Evolutionary conservation across 2,797 vertebrate species (phyloP).

Genomic region (Simalia tracyae): DNA sequence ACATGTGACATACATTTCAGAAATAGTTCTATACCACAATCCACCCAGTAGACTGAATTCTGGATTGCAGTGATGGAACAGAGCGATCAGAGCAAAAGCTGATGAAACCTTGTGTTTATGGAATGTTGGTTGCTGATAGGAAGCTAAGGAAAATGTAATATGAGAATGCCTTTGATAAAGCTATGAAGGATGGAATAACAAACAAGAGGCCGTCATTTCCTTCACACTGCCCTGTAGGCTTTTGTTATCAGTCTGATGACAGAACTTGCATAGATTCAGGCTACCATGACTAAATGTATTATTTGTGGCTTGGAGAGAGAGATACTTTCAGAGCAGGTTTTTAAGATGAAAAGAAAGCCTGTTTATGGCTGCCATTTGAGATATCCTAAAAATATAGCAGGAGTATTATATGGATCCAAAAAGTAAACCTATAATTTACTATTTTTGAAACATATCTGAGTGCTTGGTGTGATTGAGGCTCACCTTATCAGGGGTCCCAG

Average conservation of each 20-base stretch:
- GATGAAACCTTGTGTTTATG: not conserved
- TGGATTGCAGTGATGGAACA: not conserved
- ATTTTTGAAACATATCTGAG: not conserved
- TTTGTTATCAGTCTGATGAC: conserved; percentile 30
- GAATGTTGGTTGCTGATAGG: not conserved
- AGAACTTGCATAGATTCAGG: conserved; percentile 34
- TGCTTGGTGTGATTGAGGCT: not conserved
- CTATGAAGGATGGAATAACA: not conserved
- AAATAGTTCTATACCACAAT: not conserved
- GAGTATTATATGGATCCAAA: not conserved
- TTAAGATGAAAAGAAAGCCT: conserved; percentile 27
- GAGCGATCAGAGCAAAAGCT: not conserved
- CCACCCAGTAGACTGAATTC: not conserved
- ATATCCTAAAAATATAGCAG: not conserved
- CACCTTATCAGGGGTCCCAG: not conserved
- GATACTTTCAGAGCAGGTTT: not conserved
- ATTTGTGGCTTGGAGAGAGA: conserved; percentile 33
- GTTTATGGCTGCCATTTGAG: conserved; percentile 16
- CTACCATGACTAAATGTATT: conserved; percentile 41
- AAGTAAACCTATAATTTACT: not conserved
- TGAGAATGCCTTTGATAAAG: not conserved
- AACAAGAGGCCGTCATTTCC: not conserved
- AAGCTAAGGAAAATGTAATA: not conserved
- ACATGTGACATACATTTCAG: not conserved
- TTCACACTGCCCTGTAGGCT: not conserved